phyloP scores from a whole-genome alignment of 2,797 vertebrate genomes.

The Cichlasoma orientale region DNA sequence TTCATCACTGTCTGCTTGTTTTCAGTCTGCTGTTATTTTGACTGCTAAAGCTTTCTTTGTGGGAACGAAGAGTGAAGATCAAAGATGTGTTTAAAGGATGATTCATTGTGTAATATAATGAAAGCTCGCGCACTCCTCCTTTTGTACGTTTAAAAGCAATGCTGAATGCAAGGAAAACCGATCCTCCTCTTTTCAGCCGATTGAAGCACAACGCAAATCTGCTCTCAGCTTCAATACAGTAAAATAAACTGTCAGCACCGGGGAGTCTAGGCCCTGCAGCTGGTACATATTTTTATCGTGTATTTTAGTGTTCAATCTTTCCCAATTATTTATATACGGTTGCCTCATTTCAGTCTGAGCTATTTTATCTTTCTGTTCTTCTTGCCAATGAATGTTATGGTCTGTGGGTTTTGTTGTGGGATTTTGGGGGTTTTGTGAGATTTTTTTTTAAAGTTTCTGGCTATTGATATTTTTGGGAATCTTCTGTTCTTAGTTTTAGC shows the following conservation, averaged over 20 bases:
- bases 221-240: slow-evolving; percentile 16
- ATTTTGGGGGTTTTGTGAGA: too few species aligned
- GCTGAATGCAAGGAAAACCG: slow-evolving; percentile 11
- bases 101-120: slow-evolving; percentile 52
- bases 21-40: slow-evolving; percentile 23
- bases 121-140: slow-evolving; percentile 22
- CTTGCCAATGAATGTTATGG: neutral
- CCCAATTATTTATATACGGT: slow-evolving; percentile 31
- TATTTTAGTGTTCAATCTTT: slow-evolving; percentile 39
- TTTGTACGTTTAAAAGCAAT: neutral
- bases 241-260: slow-evolving; percentile 34
- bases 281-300: slow-evolving; percentile 21
- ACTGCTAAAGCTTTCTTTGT: slow-evolving; percentile 7
- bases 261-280: slow-evolving; percentile 27
- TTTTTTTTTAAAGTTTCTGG: too few species aligned
- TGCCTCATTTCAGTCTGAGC: slow-evolving; percentile 16
- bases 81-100: slow-evolving; percentile 37
- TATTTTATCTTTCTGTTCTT: slow-evolving; percentile 12
- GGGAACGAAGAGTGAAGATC: slow-evolving; percentile 21
- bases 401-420: too few species aligned
- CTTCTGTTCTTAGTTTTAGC: too few species aligned
- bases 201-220: slow-evolving; percentile 4
- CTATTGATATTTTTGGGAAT: too few species aligned
- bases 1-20: neutral
- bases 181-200: neutral